Percentiles rank a stretch among this genome's conserved stretches.
Conservation (phyloP, 2,888 invertebrate genomes). For the Acronicta leporina region DNA sequence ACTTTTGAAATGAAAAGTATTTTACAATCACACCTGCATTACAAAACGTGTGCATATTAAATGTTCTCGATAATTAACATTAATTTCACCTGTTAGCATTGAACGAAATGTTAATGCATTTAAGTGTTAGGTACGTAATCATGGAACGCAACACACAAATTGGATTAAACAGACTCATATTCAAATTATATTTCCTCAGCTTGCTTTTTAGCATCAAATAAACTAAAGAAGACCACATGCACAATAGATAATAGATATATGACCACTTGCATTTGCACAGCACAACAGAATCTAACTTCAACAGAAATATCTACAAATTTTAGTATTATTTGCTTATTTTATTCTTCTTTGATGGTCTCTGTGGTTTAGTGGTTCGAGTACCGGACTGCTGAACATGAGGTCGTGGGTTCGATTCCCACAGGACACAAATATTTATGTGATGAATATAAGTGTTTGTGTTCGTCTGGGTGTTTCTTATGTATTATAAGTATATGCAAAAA, state of each 20-base stretch:
- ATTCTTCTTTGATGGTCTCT: too few species aligned
- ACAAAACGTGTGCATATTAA: slow-evolving; percentile 45
- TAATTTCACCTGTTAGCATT: slow-evolving; percentile 59
- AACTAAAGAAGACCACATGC: too few species aligned
- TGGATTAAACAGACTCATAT: background rate
- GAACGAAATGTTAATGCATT: slow-evolving; percentile 45
- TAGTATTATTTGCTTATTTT: slow-evolving; percentile 17
- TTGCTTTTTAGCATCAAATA: slow-evolving; percentile 2
- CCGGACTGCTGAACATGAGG: too few species aligned
- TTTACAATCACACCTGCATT: slow-evolving; percentile 24
- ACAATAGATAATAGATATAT: too few species aligned
- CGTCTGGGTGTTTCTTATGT: too few species aligned
- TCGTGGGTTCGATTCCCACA: too few species aligned
- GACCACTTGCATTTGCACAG: too few species aligned
- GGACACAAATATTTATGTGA: too few species aligned
- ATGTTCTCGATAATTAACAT: slow-evolving; percentile 54
- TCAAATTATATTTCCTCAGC: background rate
- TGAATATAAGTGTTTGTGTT: too few species aligned
- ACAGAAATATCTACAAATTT: background rate
- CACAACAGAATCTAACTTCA: too few species aligned
- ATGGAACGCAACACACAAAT: slow-evolving; percentile 5
- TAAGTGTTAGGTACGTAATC: slow-evolving; percentile 19
- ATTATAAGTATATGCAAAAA: too few species aligned
- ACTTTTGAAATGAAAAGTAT: slow-evolving; percentile 13
- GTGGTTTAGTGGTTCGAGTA: too few species aligned